Evolutionary conservation across 2,797 vertebrate species (phyloP).

Genomic region (Philypnodon macrostomus): DNA sequence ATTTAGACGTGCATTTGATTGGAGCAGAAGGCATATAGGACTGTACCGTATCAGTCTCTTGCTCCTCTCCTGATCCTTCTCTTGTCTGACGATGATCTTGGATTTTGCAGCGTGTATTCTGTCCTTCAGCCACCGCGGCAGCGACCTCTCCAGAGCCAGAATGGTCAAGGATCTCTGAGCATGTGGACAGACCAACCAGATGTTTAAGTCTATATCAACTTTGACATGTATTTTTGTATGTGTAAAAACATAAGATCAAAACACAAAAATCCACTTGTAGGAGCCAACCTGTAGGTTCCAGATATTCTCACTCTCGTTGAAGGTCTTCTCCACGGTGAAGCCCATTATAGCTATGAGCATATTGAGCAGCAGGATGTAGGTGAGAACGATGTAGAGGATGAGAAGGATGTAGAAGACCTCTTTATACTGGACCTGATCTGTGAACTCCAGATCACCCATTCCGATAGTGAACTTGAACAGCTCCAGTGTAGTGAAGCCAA

Average conservation of each 20-base stretch:
- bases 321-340: slow-evolving; percentile 79
- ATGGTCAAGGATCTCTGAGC: slow-evolving; percentile 83
- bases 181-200: neutral
- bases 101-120: neutral
- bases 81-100: neutral
- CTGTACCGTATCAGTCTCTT: neutral
- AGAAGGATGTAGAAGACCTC: slow-evolving; percentile 84
- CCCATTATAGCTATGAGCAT: slow-evolving; percentile 92
- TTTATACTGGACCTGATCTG: slow-evolving; percentile 77
- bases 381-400: slow-evolving; percentile 85
- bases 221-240: neutral
- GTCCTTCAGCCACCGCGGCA: slow-evolving; percentile 65
- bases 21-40: neutral
- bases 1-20: too few species aligned
- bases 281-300: slow-evolving; percentile 88
- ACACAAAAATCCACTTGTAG: neutral
- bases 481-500: slow-evolving; percentile 80
- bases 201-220: neutral
- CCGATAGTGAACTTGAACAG: slow-evolving; percentile 95
- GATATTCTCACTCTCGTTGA: slow-evolving; percentile 78
- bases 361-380: slow-evolving; percentile 90
- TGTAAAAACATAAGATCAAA: too few species aligned
- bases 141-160: slow-evolving; percentile 81
- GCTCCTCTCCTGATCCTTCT: neutral
- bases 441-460: slow-evolving; percentile 90